phyloP scores from a whole-genome alignment of 2,888 invertebrate genomes.

The Sclerodermus sp. region DNA sequence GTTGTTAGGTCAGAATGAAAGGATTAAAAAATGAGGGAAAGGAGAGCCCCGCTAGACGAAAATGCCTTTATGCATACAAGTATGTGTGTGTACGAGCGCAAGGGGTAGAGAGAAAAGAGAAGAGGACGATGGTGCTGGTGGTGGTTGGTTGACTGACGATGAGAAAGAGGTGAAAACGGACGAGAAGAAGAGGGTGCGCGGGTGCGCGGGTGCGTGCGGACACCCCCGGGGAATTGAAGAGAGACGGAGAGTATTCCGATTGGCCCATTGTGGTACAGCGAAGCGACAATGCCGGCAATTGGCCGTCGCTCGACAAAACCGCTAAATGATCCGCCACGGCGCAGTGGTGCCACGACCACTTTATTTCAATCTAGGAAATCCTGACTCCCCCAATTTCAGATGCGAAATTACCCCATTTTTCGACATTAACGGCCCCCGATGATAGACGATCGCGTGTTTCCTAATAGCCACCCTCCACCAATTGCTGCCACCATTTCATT shows the following conservation, averaged over 20 bases:
- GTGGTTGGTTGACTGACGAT: background rate
- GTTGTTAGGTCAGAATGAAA: too few relatives aligned
- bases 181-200: constrained; percentile 17
- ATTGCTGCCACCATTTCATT: too few relatives aligned
- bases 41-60: too few relatives aligned
- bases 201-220: constrained; percentile 12
- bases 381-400: constrained; percentile 47
- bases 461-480: too few relatives aligned
- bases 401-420: constrained; percentile 52
- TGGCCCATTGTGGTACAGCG: constrained; percentile 59
- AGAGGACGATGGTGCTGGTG: background rate
- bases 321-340: constrained; percentile 58
- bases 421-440: constrained; percentile 42
- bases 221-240: constrained; percentile 36
- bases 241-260: constrained; percentile 56
- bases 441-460: constrained; percentile 24
- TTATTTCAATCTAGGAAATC: constrained; percentile 57
- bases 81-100: constrained; percentile 7
- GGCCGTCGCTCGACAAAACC: constrained; percentile 60
- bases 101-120: constrained; percentile 2
- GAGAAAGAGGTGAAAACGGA: constrained; percentile 9
- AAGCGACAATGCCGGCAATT: constrained; percentile 59
- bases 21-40: too few relatives aligned
- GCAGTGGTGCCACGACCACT: constrained; percentile 55
- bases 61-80: too few relatives aligned